Evolutionary conservation across 2,888 invertebrate species (phyloP), one percentile per base, ranked within the genome.

Genomic region (Erynnis tages): DNA sequence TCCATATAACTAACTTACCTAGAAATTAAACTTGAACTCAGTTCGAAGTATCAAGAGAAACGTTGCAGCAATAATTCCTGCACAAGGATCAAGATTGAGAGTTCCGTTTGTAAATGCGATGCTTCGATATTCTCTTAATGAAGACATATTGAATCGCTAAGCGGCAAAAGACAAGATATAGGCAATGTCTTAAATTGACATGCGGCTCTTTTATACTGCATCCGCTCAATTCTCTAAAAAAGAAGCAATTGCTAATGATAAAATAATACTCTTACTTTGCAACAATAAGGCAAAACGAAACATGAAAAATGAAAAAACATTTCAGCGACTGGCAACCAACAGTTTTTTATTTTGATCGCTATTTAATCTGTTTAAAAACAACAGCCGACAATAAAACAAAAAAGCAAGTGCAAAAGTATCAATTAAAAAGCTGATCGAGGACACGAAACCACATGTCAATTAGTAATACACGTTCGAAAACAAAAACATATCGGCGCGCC

Each of bases 131-230:
- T 79, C 83, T 66, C 81, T 84, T 89, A 89, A 89, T 89, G 88
- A 89, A 89, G 88, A 88, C 88, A 88, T 89, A 89, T 89, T 88
- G 88, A 87, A 85, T 84, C 83, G 84, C 82, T 75, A 80, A 84
- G 76, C 83, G 79, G 79, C 79, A 67, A 76, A 74, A 71, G 83
- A 79, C 82, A 82, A 81, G 74, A 79, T 82, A 82, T 85, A 83
- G 79, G 76, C 84, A 79, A 82, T 79, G 82, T 77, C 82, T 66
- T 82, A 85, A 85, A 86, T 83, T 86, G 87, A 85, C 83, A 63
- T 77, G 83, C 79, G 79, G 80, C 65, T 68, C 78, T 79, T 85
- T 80, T 80, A 76, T 50, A 17, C 37, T 19, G 54, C 50, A 54
- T 54, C 54, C 54, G 54, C 17, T 54, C 50, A 45, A 40, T 35